phyloP scores from a whole-genome alignment of 2,797 vertebrate genomes.

The Erithacus rubecula region DNA sequence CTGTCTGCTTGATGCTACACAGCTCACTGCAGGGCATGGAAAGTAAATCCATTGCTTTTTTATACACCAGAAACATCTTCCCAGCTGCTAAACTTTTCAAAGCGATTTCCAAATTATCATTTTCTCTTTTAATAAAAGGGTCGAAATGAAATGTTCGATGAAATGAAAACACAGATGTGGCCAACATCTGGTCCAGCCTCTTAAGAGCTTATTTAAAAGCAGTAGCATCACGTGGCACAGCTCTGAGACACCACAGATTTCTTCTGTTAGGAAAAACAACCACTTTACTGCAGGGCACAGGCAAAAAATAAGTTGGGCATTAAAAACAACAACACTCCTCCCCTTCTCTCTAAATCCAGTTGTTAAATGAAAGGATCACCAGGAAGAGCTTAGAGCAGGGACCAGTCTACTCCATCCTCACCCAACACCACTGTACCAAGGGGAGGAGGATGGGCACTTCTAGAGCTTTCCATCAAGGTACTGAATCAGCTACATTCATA shows the following conservation, averaged over 20 bases:
- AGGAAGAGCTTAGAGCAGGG: not conserved
- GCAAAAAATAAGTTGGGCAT: slow-evolving; percentile 3
- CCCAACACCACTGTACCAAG: not conserved
- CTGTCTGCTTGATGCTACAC: not conserved
- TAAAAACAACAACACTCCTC: not conserved
- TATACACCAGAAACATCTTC: not conserved
- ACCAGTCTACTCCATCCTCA: not conserved
- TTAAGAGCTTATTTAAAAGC: slow-evolving; percentile 67
- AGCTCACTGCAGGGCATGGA: not conserved
- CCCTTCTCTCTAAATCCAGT: not conserved
- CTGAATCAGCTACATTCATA: not conserved
- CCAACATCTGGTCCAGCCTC: slow-evolving; percentile 61
- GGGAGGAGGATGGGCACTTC: not conserved
- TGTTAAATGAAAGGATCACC: not conserved
- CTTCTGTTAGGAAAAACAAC: slow-evolving; percentile 29
- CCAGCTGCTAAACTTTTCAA: slow-evolving; percentile 35
- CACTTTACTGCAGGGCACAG: slow-evolving; percentile 27
- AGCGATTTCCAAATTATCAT: slow-evolving; percentile 26
- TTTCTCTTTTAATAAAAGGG: slow-evolving; percentile 49
- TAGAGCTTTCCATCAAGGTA: not conserved
- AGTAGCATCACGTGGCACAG: slow-evolving; percentile 37
- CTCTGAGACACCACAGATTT: slow-evolving; percentile 12
- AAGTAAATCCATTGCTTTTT: not conserved
- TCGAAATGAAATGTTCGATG: not conserved
- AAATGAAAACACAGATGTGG: slow-evolving; percentile 69